A percentile compares a stretch with the other conserved stretches of the same genome.
phyloP scores from a whole-genome alignment of 2,797 vertebrate species.

The Sternarchorhynchus goeldii region DNA sequence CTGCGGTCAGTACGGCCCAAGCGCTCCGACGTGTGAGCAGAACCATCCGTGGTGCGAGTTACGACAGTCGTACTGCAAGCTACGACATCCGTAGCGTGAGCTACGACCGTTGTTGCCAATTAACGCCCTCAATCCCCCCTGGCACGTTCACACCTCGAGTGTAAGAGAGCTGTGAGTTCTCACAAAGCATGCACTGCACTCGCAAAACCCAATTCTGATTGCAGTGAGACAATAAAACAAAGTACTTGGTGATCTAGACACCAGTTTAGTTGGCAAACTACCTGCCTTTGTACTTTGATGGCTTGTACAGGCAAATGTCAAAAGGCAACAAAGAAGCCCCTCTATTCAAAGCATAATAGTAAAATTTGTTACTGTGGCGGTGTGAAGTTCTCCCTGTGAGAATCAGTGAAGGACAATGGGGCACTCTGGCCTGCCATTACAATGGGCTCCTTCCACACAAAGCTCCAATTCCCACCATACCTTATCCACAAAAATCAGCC shows the following conservation, averaged over 20 bases:
- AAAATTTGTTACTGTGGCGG: slow-evolving; percentile 62
- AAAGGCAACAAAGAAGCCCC: slow-evolving; percentile 53
- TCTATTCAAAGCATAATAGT: slow-evolving; percentile 53
- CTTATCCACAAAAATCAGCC: background rate
- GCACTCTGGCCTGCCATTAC: slow-evolving; percentile 64
- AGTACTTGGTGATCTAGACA: slow-evolving; percentile 26
- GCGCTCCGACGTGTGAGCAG: slow-evolving; percentile 8
- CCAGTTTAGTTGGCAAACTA: slow-evolving; percentile 21
- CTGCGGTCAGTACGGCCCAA: slow-evolving; percentile 15
- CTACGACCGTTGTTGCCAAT: slow-evolving; percentile 38
- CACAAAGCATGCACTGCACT: slow-evolving; percentile 28
- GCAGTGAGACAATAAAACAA: slow-evolving; percentile 33
- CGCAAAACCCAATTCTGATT: slow-evolving; percentile 42
- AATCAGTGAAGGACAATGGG: slow-evolving; percentile 65
- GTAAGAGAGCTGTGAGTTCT: slow-evolving; percentile 37
- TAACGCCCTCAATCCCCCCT: slow-evolving; percentile 33
- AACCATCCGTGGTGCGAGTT: background rate
- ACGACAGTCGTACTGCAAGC: no score
- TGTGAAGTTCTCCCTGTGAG: slow-evolving; percentile 68
- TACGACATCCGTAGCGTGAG: slow-evolving; percentile 17
- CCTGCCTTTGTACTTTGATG: slow-evolving; percentile 27
- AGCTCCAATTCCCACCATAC: slow-evolving; percentile 31
- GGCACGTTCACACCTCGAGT: slow-evolving; percentile 36
- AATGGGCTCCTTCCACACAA: slow-evolving; percentile 57
- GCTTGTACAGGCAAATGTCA: slow-evolving; percentile 35